Evolutionary conservation across 1,140 invertebrate genomes (phyloP).

Genomic region (Atopsyche davidsoni): DNA sequence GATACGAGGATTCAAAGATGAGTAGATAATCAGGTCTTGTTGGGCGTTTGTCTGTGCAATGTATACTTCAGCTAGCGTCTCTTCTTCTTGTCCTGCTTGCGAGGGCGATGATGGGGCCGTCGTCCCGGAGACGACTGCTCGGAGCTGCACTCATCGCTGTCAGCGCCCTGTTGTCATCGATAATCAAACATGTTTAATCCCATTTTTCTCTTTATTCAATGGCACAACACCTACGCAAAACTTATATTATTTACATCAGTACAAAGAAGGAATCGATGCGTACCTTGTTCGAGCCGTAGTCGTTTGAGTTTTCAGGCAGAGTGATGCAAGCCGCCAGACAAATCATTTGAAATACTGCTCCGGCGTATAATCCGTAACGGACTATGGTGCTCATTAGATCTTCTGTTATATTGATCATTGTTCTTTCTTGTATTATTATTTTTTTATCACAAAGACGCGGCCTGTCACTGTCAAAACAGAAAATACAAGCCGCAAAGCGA

Average conservation of each 20-base stretch:
- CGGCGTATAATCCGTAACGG: conserved; percentile 54
- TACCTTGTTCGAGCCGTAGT: conserved; percentile 27
- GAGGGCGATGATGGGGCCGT: conserved; percentile 45
- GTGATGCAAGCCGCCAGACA: conserved; percentile 57
- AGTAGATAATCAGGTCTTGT: too few relatives aligned
- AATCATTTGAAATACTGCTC: conserved; percentile 56
- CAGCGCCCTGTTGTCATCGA: conserved; percentile 34
- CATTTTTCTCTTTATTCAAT: too few relatives aligned
- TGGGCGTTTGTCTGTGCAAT: too few relatives aligned
- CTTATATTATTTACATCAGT: too few relatives aligned
- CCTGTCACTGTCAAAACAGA: too few relatives aligned
- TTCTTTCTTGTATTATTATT: too few relatives aligned
- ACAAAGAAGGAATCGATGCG: too few relatives aligned
- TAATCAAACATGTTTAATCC: too few relatives aligned
- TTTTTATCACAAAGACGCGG: too few relatives aligned
- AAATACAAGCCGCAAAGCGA: too few relatives aligned
- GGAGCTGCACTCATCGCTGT: conserved; percentile 55
- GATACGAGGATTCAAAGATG: too few relatives aligned
- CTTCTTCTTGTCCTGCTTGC: conserved; percentile 53
- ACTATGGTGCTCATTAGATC: conserved; percentile 54
- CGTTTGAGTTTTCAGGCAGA: conserved; percentile 38
- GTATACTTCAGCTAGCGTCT: conserved; percentile 40
- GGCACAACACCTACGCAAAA: too few relatives aligned
- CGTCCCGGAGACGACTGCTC: conserved; percentile 51
- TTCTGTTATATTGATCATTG: conserved; percentile 33